phyloP scores from a whole-genome alignment of 2,888 invertebrate species.

The Salticus scenicus region DNA sequence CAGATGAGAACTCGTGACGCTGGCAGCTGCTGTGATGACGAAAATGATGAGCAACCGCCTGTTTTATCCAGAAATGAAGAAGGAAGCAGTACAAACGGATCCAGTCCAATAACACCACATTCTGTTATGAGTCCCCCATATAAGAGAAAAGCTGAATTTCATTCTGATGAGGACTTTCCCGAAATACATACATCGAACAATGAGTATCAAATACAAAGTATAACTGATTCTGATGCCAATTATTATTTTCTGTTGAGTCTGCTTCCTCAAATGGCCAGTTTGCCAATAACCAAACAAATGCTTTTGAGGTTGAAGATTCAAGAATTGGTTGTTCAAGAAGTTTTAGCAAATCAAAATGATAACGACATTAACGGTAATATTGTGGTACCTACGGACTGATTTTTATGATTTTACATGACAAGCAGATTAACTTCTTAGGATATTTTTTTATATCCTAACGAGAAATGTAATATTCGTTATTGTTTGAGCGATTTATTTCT shows the following conservation, averaged over 20 bases:
- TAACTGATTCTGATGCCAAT: neutral
- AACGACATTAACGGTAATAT: neutral
- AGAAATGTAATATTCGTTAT: no score
- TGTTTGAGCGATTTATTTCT: no score
- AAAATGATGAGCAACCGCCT: neutral
- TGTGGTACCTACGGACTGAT: neutral
- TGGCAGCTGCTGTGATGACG: neutral
- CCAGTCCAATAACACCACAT: neutral
- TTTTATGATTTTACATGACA: no score
- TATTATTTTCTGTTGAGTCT: neutral
- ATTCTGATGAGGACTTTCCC: neutral
- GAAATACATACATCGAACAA: neutral
- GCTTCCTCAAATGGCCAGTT: neutral
- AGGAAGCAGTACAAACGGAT: neutral
- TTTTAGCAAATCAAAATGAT: neutral
- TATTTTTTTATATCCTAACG: no score
- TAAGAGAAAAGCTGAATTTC: neutral
- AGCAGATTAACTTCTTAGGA: no score
- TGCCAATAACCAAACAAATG: neutral
- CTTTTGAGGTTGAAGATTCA: conserved; percentile 7
- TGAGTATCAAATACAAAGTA: neutral
- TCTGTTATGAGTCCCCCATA: neutral
- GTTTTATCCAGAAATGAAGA: neutral
- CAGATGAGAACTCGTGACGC: neutral
- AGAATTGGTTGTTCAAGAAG: neutral